A percentile compares a stretch with the other conserved stretches of the same genome.
Conservation (phyloP, 2,888 invertebrate genomes). For the Flexamia atlantica region DNA sequence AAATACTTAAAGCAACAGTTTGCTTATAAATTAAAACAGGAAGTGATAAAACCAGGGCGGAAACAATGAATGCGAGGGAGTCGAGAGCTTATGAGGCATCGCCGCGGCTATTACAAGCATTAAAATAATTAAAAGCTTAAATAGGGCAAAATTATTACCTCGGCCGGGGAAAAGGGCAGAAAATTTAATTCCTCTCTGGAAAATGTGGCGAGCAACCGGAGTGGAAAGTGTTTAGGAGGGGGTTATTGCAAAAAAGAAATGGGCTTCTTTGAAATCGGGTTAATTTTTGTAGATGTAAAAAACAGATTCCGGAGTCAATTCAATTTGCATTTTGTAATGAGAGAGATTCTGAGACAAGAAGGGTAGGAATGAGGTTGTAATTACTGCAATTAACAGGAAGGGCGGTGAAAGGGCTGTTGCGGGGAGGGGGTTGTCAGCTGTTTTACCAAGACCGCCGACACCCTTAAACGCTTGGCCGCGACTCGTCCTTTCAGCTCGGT, state of each 20-base stretch:
- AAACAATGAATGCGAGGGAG: conserved; percentile 30
- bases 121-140: conserved; percentile 59
- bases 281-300: conserved; percentile 53
- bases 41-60: conserved; percentile 33
- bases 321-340: conserved; percentile 59
- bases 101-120: conserved; percentile 42
- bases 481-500: conserved; percentile 43
- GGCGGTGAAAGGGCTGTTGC: conserved; percentile 15
- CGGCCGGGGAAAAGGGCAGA: conserved; percentile 51
- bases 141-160: conserved; percentile 47
- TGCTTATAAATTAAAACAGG: conserved; percentile 35
- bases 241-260: conserved; percentile 61
- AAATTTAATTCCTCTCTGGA: conserved; percentile 61
- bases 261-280: conserved; percentile 62
- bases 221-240: conserved; percentile 53
- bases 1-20: conserved; percentile 46
- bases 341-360: conserved; percentile 46
- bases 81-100: conserved; percentile 43
- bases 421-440: conserved; percentile 30
- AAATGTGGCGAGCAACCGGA: conserved; percentile 56
- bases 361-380: conserved; percentile 55
- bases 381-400: conserved; percentile 52
- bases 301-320: conserved; percentile 51
- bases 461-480: conserved; percentile 41
- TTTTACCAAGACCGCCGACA: conserved; percentile 41